Evolutionary conservation across 2,797 vertebrate species (phyloP).

Genomic region (Myiotriccus ornatus): DNA sequence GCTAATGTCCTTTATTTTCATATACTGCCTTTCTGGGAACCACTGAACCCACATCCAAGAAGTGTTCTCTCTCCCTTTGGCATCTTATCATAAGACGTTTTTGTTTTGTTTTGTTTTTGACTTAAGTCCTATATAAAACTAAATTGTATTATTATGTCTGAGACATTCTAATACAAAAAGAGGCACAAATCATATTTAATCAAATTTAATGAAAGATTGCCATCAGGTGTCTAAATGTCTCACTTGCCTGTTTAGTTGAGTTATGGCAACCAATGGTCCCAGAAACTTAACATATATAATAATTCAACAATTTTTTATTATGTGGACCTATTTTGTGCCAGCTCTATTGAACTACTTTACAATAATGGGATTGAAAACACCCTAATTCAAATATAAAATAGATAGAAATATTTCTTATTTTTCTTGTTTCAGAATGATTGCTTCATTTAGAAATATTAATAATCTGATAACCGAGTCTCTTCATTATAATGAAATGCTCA

Average conservation of each 20-base stretch:
- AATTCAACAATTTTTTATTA: constrained; percentile 14
- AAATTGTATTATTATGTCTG: constrained; percentile 23
- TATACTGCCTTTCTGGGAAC: not conserved
- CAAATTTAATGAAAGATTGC: constrained; percentile 78
- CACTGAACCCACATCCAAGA: not conserved
- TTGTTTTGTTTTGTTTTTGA: not conserved
- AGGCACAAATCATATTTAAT: constrained; percentile 18
- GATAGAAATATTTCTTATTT: not conserved
- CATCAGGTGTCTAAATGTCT: constrained; percentile 75
- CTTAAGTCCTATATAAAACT: constrained; percentile 9
- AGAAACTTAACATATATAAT: not conserved
- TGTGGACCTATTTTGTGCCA: not conserved
- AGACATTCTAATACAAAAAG: not conserved
- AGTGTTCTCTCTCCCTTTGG: not conserved
- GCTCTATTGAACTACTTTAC: constrained; percentile 16
- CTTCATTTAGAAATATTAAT: constrained; percentile 60
- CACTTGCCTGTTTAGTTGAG: constrained; percentile 42
- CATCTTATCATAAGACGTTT: not conserved
- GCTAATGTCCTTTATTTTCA: not conserved
- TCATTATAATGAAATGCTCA: constrained; percentile 43
- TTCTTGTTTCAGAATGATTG: constrained; percentile 17
- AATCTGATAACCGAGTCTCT: constrained; percentile 48
- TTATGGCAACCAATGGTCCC: constrained; percentile 2
- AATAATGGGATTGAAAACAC: constrained; percentile 15
- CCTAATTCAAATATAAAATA: constrained; percentile 8